A percentile compares a stretch with the other conserved stretches of the same genome.
phyloP scores from a whole-genome alignment of 2,797 vertebrate genomes.

The Sus cebifrons region DNA sequence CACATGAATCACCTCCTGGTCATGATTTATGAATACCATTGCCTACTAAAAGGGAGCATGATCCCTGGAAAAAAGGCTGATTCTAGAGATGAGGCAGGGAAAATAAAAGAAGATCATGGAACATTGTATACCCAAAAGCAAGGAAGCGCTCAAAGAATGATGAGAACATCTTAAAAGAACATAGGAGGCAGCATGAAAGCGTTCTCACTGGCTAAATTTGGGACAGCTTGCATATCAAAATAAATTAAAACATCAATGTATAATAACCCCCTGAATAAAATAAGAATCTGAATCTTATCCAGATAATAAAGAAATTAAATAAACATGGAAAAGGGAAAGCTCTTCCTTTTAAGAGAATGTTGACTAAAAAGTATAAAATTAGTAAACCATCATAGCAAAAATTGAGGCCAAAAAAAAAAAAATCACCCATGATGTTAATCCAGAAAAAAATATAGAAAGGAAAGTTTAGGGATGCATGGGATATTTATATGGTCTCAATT shows the following conservation, averaged over 20 bases:
- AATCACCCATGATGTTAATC: neutral
- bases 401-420: neutral
- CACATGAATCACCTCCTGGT: neutral
- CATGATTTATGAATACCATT: neutral
- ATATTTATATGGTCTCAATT: neutral
- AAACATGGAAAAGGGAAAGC: neutral
- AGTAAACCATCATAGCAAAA: slow-evolving; percentile 28
- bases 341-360: neutral
- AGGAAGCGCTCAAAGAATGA: neutral
- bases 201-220: neutral
- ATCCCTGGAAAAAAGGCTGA: neutral
- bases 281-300: slow-evolving; percentile 24
- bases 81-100: neutral
- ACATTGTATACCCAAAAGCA: neutral
- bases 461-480: neutral
- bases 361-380: neutral
- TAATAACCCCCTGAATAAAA: slow-evolving; percentile 18
- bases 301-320: neutral
- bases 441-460: slow-evolving; percentile 5
- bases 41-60: neutral
- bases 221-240: neutral
- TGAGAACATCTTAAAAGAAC: neutral
- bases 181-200: neutral
- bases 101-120: neutral
- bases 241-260: neutral